Base-by-base conservation (phyloP, 2,113 vertebrate genomes). In the Etheostoma spectabile region DNA sequence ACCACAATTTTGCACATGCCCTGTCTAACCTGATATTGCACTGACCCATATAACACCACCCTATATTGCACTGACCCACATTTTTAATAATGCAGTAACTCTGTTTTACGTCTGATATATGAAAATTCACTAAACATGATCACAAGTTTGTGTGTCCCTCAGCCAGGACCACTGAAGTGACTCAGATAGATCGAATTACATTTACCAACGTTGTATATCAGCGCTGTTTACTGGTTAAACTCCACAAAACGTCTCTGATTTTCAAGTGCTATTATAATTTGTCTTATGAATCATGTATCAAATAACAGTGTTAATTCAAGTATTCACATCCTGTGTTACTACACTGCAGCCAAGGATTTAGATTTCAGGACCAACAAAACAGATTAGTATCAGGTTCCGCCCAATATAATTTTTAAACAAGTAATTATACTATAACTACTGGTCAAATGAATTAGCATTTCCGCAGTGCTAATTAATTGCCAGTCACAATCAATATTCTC, bases 401-500 rank as follows among this genome's bases (percentile, higher is more conserved):
- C 52, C 15, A 42, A 10, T 49, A 33, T 24, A 0, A 10, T 30
- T 45, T 75, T 57, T 21, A 55, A 65, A 66, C 2, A 57, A 52
- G 56, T 76, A 42, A 45, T 14, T 12, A 66, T 30, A 22, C 14
- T 24, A 8, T 5, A 67, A 35, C 61, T 61, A 6, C 24, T 24
- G 22, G 6, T 6, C 33, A 77, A 80, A 83, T 59, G 67, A 53
- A 66, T 82, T 2, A 78, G 55, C 18, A 51, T 48, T 49, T 66
- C 18, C 18, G 59, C 55, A 57, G 42, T 45, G 45, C 46, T 74
- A 84, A 82, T 77, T 0, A 77, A 70, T 71, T 72, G 57, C 55
- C 46, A 57, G 79, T 84, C 87, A 86, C 22, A 49, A 73, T 75
- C 56, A 80, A 79, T 85, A 51, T 68, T 19, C 83, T 27, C 60